A percentile compares a stretch with the other conserved stretches of the same genome.
These are phyloP conservation scores for Choristoneura rosaceana DNA, from an alignment of 2,888 invertebrate genomes.

Conservation along the genomic window DNA sequence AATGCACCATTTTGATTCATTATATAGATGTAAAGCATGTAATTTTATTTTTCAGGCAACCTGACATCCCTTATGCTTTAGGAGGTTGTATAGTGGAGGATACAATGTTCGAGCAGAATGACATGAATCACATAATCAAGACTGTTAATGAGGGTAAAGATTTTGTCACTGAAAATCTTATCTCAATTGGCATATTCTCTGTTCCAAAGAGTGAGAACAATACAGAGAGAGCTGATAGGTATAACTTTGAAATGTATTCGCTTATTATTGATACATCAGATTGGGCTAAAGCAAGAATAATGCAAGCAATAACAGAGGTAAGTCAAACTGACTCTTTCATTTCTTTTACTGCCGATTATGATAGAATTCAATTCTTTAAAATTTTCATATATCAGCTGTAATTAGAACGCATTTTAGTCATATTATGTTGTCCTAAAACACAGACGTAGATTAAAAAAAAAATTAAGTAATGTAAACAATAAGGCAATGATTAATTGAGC, in stretches of 20 bases:
- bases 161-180: constrained; percentile 67
- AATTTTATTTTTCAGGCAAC: constrained; percentile 64
- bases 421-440: too few relatives aligned
- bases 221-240: constrained; percentile 48
- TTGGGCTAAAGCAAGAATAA: constrained; percentile 70
- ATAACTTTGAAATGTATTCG: constrained; percentile 75
- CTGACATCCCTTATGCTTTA: constrained; percentile 73
- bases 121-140: constrained; percentile 63
- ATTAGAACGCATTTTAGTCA: too few relatives aligned
- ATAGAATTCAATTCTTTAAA: too few relatives aligned
- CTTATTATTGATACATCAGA: constrained; percentile 68
- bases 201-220: constrained; percentile 57
- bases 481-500: too few relatives aligned
- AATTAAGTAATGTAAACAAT: too few relatives aligned
- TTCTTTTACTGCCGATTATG: too few relatives aligned
- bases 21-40: neutral
- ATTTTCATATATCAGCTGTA: too few relatives aligned
- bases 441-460: too few relatives aligned
- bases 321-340: neutral
- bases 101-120: constrained; percentile 58
- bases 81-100: constrained; percentile 80
- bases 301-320: constrained; percentile 70
- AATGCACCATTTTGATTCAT: too few relatives aligned
- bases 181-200: constrained; percentile 73
- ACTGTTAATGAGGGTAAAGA: constrained; percentile 59